These are phyloP conservation scores for Linurgus olivaceus DNA, from an alignment of 2,797 vertebrate genomes.

Conservation along the genomic window DNA sequence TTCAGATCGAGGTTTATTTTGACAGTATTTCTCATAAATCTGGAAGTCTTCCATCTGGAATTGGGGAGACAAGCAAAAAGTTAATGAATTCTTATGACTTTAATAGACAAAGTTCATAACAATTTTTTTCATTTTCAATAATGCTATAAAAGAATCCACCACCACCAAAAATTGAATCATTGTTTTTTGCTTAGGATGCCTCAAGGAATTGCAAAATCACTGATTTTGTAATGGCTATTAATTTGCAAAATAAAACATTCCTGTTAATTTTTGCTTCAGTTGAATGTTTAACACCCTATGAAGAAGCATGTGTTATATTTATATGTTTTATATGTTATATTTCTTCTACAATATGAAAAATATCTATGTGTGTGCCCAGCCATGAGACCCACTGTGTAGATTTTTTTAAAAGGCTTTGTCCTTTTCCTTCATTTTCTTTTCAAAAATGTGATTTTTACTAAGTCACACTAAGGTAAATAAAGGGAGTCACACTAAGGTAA, in stretches of 20 bases:
- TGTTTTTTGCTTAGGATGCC: not conserved
- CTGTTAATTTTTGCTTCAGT: not conserved
- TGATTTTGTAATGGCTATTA: not conserved
- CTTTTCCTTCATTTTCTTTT: not conserved
- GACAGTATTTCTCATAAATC: constrained; percentile 98
- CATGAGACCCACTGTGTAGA: not conserved
- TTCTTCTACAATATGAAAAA: not conserved
- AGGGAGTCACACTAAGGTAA: not conserved
- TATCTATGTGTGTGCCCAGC: not conserved
- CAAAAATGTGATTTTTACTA: not conserved
- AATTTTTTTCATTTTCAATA: not conserved
- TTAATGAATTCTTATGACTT: not conserved
- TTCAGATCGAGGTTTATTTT: constrained; percentile 98
- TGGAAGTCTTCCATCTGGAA: constrained; percentile 95
- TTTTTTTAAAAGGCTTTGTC: not conserved
- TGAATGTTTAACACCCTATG: not conserved
- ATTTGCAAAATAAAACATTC: not conserved
- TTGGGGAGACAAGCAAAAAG: not conserved
- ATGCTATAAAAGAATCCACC: not conserved
- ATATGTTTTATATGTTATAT: not conserved
- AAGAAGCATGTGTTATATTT: not conserved
- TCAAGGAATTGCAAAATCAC: not conserved
- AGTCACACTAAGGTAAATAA: not conserved
- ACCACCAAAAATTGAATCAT: not conserved
- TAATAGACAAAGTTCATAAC: not conserved